Evolutionary conservation across 2,113 vertebrate genomes (phyloP).

Genomic region (Rhinolophus sinicus): DNA sequence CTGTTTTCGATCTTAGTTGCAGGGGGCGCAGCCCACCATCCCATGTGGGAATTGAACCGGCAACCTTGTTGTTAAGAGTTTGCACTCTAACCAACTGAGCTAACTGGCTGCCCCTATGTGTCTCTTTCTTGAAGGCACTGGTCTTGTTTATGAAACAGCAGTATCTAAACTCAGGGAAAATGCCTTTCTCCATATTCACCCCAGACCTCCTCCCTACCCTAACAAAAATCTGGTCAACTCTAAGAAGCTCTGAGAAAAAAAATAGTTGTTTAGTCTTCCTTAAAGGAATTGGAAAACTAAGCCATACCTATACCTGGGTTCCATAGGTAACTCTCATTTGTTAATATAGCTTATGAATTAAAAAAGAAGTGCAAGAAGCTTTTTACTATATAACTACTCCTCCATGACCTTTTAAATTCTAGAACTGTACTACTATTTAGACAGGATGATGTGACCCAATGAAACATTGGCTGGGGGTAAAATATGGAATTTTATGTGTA

Average conservation of each 20-base stretch:
- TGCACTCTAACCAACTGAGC: too few relatives aligned
- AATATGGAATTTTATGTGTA: conserved; percentile 69
- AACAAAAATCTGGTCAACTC: neutral
- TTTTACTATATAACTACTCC: conserved; percentile 11
- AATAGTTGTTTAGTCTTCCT: conserved; percentile 38
- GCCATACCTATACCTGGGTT: neutral
- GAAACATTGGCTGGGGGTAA: conserved; percentile 46
- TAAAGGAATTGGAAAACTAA: conserved; percentile 52
- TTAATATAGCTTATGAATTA: neutral
- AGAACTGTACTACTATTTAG: conserved; percentile 42
- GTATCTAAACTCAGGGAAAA: neutral
- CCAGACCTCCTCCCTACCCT: neutral
- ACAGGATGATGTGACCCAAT: conserved; percentile 29
- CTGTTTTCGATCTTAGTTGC: too few relatives aligned
- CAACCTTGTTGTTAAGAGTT: too few relatives aligned
- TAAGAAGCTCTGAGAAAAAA: neutral
- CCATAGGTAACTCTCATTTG: neutral
- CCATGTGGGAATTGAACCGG: too few relatives aligned
- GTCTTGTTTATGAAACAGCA: conserved; percentile 18
- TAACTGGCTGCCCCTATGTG: neutral
- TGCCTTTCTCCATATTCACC: neutral
- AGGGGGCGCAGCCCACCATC: too few relatives aligned
- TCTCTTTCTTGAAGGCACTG: neutral
- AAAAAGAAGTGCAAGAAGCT: neutral
- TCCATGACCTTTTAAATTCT: conserved; percentile 31